These are phyloP conservation scores for Diploptera punctata DNA, from an alignment of 2,888 invertebrate genomes.

Conservation along the genomic window DNA sequence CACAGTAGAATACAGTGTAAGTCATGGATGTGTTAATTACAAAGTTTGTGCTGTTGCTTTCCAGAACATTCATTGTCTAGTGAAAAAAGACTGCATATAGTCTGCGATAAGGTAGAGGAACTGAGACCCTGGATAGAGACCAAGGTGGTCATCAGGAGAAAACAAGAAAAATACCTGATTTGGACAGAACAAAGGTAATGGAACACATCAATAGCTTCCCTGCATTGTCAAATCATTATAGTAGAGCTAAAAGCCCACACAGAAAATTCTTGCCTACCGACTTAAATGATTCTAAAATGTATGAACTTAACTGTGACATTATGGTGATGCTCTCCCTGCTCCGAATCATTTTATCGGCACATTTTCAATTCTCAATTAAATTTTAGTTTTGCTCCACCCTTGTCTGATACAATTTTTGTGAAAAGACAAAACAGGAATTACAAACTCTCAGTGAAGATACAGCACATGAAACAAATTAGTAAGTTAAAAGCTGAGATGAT, in stretches of 20 bases:
- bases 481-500: not conserved
- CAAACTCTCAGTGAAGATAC: too few species aligned
- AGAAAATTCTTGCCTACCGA: constrained; percentile 5
- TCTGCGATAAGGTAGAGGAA: not conserved
- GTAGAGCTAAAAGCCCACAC: constrained; percentile 3
- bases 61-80: not conserved
- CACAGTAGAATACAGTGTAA: not conserved
- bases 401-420: constrained; percentile 6
- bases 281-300: constrained; percentile 19
- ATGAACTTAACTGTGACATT: not conserved
- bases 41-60: not conserved
- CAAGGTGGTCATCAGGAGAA: not conserved
- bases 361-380: constrained; percentile 12
- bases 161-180: not conserved
- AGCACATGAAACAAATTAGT: too few species aligned
- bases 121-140: not conserved
- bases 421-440: too few species aligned
- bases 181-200: not conserved
- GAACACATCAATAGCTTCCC: constrained; percentile 2
- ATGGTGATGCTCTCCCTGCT: too few species aligned
- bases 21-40: not conserved
- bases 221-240: constrained; percentile 13
- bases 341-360: not conserved
- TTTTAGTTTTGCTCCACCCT: not conserved
- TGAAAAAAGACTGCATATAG: constrained; percentile 8